Evolutionary conservation across 2,888 invertebrate genomes (phyloP), one percentile per base, ranked within the genome.

Genomic region (Acronicta psi): DNA sequence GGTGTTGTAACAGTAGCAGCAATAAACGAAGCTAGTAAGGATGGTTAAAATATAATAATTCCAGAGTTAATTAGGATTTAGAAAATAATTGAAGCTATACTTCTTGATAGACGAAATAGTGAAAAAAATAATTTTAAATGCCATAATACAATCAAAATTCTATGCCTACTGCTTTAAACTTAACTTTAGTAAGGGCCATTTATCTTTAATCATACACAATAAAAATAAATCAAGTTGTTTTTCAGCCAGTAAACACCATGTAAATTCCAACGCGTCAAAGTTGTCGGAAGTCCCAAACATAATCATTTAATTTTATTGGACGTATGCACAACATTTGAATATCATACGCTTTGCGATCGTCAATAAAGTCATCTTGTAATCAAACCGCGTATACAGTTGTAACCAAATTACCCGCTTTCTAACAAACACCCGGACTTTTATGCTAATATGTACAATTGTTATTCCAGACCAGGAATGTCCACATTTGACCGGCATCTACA

Each of bases 321-420:
- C 81, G 74, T 82, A 84, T 84, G 83, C 81, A 84, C 85, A 82
- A 86, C 75, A 85, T 86, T 86, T 83, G 70, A 86, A 87, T 85
- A 87, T 83, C 81, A 83, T 84, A 81, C 79, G 81, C 76, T 78
- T 78, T 69, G 75, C 79, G 79, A 83, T 81, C 85, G 82, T 86
- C 86, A 85, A 88, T 89, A 83, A 80, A 75, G 78, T 79, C 85
- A 91, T 91, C 89, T 88, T 66, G 85, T 84, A 90, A 81, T 81
- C 91, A 80, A 85, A 79, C 79, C 86, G 87, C 90, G 89, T 92
- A 83, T 86, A 82, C 82, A 83, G 82, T 84, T 86, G 90, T 91
- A 92, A 90, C 93, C 92, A 93, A 93, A 93, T 94, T 89, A 91
- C 92, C 93, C 93, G 93, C 93, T 94, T 94, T 93, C 94, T 93